Evolutionary conservation across 2,888 invertebrate genomes (phyloP).

Genomic region (Caenorhabditis sulstoni): DNA sequence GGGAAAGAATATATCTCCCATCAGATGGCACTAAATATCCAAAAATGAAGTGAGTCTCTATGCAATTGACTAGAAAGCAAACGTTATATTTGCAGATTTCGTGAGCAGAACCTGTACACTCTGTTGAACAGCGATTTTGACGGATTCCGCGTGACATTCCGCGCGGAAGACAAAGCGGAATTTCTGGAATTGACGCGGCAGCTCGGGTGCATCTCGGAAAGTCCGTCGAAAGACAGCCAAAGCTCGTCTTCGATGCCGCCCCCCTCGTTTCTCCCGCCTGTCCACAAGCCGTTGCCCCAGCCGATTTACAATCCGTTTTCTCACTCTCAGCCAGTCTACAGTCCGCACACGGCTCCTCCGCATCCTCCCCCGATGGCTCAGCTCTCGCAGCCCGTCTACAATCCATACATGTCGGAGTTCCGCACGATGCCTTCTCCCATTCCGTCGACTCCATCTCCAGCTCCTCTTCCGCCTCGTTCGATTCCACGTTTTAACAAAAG

Average conservation of each 20-base stretch:
- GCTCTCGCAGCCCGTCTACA: not conserved
- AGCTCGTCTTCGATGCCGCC: not conserved
- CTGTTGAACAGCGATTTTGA: constrained; percentile 1
- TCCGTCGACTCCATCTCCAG: not conserved
- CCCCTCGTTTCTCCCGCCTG: not conserved
- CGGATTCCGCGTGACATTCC: constrained; percentile 10
- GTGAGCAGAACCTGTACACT: not conserved
- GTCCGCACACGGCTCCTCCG: not conserved
- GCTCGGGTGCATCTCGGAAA: not conserved
- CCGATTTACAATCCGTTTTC: too few relatives aligned
- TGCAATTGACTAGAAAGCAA: not conserved
- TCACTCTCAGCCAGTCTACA: constrained; percentile 5
- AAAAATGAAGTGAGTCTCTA: not conserved
- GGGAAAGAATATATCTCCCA: not conserved
- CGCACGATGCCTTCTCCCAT: not conserved
- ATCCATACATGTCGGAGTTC: not conserved
- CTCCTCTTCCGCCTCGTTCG: not conserved
- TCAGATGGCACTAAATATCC: not conserved
- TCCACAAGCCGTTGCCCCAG: not conserved
- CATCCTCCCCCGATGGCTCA: not conserved
- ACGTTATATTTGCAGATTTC: not conserved
- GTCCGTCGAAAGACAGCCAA: not conserved
- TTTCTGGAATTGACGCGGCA: not conserved
- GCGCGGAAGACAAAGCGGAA: not conserved
- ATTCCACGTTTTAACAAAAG: not conserved